Base-by-base conservation (phyloP, 2,888 invertebrate genomes). In the Phytoseiulus persimilis region DNA sequence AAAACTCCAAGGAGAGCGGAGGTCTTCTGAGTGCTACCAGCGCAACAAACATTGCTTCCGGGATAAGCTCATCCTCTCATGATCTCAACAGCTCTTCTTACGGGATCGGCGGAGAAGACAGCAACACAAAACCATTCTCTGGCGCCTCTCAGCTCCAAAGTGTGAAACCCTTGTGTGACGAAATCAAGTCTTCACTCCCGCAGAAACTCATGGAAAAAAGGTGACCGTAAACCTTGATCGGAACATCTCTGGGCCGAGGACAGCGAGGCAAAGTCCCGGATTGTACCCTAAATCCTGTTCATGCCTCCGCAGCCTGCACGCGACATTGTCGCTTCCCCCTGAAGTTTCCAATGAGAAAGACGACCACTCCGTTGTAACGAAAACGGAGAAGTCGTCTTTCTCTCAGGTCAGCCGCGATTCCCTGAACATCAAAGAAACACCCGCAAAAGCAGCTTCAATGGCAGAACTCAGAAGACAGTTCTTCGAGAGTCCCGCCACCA, bases 391-490 rank as follows among this genome's bases (percentile, higher is more conserved):
- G 65, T 23, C 28, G 65, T 65, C 39, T 39, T 9, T 39, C 39
- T 39, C 65, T 28, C 65, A 65, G 18, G 18, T 65, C 9, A 33
- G 39, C 33, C 39, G 87, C 39, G 33, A 33, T 87, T 87, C 87
- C 6, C 33, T 87, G 39, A 32, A 45, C 87, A 87, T 87, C 33
- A 87, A 87, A 31, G 87, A 87, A n/a, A 33, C 32, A 31, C 32
- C 87, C n/a, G 45, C 5, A 5, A 87, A 87, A 32, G 87, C 87
- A 32, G 87, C 87, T 11, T 87, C 87, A 23, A 90, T 90, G 84
- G 90, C 87, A 39, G 90, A 90, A 83, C 90, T 90, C 83, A 89
- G 90, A 83, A 87, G 90, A 33, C 90, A 90, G 90, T 90, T 90
- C 90, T 90, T 90, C 89, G 90, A 90, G 39, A 90, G 90, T 39